Evolutionary conservation across 2,797 vertebrate genomes (phyloP), one percentile per base, ranked within the genome.

Genomic region (Malacoctenus gilli): DNA sequence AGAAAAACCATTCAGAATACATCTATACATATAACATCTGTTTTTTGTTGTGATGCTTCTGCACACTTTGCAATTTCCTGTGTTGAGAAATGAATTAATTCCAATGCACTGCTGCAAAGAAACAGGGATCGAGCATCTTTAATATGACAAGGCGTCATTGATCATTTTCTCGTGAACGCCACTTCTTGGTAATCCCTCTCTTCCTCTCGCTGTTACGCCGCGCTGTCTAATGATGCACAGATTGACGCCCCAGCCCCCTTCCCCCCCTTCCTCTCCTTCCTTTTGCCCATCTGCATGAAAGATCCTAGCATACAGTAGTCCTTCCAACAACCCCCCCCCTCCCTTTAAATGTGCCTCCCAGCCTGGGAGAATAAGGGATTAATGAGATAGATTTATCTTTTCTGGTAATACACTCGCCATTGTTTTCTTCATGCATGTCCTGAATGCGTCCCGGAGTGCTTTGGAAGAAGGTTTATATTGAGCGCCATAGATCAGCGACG

Each of bases 381-480:
- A 91, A 92, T 91, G 89, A 91, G 87, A 89, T 76, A 88, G 84
- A 90, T 92, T 90, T 88, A 90, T 93, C 89, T 90, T 90, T 88
- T 83, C 80, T 86, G 79, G 78, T 89, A 85, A 82, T 87, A 87
- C 80, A 82, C 56, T 76, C 74, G 57, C 82, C 75, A 84, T 86
- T 89, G 83, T 91, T 91, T 89, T 83, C 72, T 79, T 77, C 83
- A 77, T 82, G 74, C 83, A 79, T 86, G 79, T 89, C 83, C 76
- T 88, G 82, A 85, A 80, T 83, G 82, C 64, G 85, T 90, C 79
- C 71, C 81, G 79, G 76, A 85, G 74, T 85, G 84, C 84, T 82
- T 76, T 83, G 80, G 84, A 87, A 86, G 71, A 79, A 68, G 43
- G 64, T 56, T 67, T 82, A 83, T 81, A 83, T 72, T 85, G 84